A percentile compares a stretch with the other conserved stretches of the same genome.
Conservation (phyloP, 1,140 invertebrate genomes). For the Rhynchophorus ferrugineus region DNA sequence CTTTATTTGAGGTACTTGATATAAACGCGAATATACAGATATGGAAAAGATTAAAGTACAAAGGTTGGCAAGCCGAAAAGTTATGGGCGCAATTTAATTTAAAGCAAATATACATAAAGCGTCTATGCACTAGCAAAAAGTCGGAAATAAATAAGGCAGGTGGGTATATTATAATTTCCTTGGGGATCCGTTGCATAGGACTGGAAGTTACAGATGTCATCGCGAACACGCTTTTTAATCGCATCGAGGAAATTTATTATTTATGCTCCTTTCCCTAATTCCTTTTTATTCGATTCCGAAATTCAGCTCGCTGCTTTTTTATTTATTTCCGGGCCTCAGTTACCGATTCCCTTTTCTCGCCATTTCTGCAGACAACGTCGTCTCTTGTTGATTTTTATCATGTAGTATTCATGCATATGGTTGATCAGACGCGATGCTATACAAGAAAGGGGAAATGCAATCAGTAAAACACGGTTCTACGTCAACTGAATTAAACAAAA, state of each 20-base stretch:
- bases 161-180: slow-evolving; percentile 24
- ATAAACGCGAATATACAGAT: slow-evolving; percentile 13
- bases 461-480: too few species aligned
- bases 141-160: slow-evolving; percentile 18
- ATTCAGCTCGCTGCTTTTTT: slow-evolving; percentile 5
- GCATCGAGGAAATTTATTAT: slow-evolving; percentile 20
- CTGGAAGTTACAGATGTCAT: slow-evolving; percentile 19
- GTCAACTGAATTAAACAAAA: too few species aligned
- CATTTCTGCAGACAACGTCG: too few species aligned
- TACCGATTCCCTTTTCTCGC: too few species aligned
- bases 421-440: too few species aligned
- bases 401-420: too few species aligned
- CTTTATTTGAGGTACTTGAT: too few species aligned
- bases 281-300: slow-evolving; percentile 17
- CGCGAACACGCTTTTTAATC: slow-evolving; percentile 19
- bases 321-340: too few species aligned
- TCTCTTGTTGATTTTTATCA: too few species aligned
- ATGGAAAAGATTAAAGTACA: slow-evolving; percentile 18
- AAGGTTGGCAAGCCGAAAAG: slow-evolving; percentile 16
- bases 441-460: too few species aligned
- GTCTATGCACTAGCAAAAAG: slow-evolving; percentile 19
- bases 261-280: slow-evolving; percentile 16
- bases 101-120: slow-evolving; percentile 19
- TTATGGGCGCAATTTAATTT: slow-evolving; percentile 19
- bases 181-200: slow-evolving; percentile 20